Conservation (phyloP, 2,113 vertebrate genomes). For the Dinomys branickii region DNA sequence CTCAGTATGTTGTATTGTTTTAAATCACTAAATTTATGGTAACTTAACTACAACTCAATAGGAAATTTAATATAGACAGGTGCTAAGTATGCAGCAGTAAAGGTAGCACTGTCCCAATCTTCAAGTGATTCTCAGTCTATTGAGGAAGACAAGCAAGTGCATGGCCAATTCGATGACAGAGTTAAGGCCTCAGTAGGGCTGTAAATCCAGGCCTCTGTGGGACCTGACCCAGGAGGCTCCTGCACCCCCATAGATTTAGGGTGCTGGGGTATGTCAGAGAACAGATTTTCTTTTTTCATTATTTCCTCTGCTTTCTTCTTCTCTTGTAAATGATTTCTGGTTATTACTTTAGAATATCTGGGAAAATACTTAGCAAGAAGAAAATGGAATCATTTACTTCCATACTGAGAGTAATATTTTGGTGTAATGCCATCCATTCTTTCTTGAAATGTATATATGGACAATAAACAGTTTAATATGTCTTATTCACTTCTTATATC, state of each 20-base stretch:
- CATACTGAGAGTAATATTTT: slow-evolving; percentile 28
- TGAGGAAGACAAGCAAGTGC: not conserved
- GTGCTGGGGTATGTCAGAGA: not conserved
- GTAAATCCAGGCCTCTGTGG: not conserved
- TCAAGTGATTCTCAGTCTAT: not conserved
- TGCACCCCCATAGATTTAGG: slow-evolving; percentile 27
- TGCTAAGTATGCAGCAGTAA: not conserved
- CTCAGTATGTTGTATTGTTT: not conserved
- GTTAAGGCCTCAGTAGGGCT: not conserved
- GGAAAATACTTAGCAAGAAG: not conserved
- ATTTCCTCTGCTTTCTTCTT: not conserved
- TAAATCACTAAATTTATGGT: slow-evolving; percentile 3
- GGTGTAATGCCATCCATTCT: not conserved
- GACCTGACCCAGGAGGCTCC: not conserved
- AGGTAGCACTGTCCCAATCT: not conserved
- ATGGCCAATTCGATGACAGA: not conserved
- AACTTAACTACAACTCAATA: not conserved
- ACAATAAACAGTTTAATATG: not conserved
- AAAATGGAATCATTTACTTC: slow-evolving; percentile 35
- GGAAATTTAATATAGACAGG: too few species aligned
- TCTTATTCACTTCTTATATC: slow-evolving; percentile 34
- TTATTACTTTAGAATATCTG: slow-evolving; percentile 60
- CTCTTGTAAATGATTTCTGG: not conserved
- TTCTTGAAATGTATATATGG: not conserved
- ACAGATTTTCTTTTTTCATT: not conserved